Base-by-base conservation (phyloP, 1,140 invertebrate species). In the Caenorhabditis inopinata region DNA sequence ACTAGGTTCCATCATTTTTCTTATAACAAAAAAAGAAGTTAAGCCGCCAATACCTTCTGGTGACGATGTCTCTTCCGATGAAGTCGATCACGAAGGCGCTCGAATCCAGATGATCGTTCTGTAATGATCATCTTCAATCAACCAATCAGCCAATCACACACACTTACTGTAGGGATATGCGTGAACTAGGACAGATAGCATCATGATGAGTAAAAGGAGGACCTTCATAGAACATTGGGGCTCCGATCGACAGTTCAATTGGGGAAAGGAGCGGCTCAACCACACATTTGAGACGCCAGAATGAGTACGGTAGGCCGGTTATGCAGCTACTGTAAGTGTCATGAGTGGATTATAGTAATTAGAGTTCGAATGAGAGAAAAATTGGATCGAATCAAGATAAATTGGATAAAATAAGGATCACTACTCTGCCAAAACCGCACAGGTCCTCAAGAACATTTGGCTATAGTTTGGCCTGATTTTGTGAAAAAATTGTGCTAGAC, bases 141-240 rank as follows among this genome's bases (percentile, higher is more conserved):
- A n/a, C n/a, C n/a, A n/a, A n/a, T n/a, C n/a, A n/a, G n/a, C n/a
- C n/a, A n/a, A n/a, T n/a, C n/a, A n/a, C n/a, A n/a, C n/a, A n/a
- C n/a, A 68, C 58, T 68, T 12, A 68, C 58, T 68, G 58, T 68
- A 68, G 23, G 58, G 58, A 68, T 68, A 68, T 68, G 58, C 38
- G 58, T 68, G 32, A 38, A 68, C 58, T n/a, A 68, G 58, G 58
- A 32, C 58, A 32, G 25, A 68, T 29, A 68, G 58, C 58, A 68
- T 68, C 58, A 68, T 68, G 58, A 68, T 68, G 58, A 68, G 58
- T 68, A 68, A 32, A 6, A 68, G 32, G 32, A 68, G 58, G 58
- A 68, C 58, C 58, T 68, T 68, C 58, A 68, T 68, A 68, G 58
- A 68, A 68, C 58, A 68, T 68, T 68, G 58, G 58, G 32, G 27